Evolutionary conservation across 2,888 invertebrate genomes (phyloP), one percentile per base, ranked within the genome.

Genomic region (Megamerina dolium): DNA sequence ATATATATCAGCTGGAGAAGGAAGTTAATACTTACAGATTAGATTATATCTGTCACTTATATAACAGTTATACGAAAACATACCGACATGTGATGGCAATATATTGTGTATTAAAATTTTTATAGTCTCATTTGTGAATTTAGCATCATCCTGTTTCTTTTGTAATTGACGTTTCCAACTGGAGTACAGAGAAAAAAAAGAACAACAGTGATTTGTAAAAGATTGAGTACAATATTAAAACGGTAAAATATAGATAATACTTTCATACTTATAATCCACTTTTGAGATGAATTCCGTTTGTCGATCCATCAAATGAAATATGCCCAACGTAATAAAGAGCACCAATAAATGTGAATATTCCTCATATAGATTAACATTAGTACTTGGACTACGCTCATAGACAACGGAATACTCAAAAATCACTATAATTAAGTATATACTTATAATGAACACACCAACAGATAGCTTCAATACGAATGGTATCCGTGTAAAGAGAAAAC

Each of bases 101-200:
- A 96, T 95, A 66, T 96, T 96, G 60, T 89, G 83, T 29, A 96
- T 76, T 27, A 96, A 75, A 70, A 91, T 82, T 59, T 85, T 88
- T 68, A 94, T 95, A 1, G 93, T 85, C 56, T 83, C 83, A 51
- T 90, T 82, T 66, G 87, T 88, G n/a, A 83, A 82, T 55, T 85
- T 80, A 1, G 90, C 90, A 68, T 92, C 87, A 52, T 84, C 80
- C 68, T 91, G 87, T 63, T 94, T 93, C 53, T 82, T 80, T 56
- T 86, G 83, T 20, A 85, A 74, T 61, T 92, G 72, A 14, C 70
- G 62, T 51, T 72, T 85, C 84, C 88, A 88, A 45, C 72, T 72
- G 46, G 17, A 49, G 45, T 17, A 40, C 35, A 43, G 14, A 41
- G 30, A 38, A 17, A 6, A 35, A 23, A 30, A 13, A 12, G 14